These are phyloP conservation scores for Carterocephalus palaemon DNA, from an alignment of 2,888 invertebrate genomes.

Conservation along the genomic window DNA sequence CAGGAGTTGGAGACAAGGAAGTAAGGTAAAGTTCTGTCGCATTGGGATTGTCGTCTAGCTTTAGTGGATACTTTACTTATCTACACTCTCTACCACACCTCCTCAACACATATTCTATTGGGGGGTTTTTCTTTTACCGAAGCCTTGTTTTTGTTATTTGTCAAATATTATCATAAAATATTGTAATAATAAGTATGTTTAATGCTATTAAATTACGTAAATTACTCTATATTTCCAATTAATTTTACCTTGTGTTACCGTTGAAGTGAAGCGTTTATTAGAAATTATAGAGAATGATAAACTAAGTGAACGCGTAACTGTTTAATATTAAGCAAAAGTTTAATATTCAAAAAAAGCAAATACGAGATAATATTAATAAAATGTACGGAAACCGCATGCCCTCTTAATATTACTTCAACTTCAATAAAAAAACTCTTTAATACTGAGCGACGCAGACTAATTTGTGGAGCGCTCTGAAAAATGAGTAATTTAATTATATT, in stretches of 20 bases:
- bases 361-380: constrained; percentile 1
- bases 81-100: too few relatives aligned
- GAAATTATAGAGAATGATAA: neutral
- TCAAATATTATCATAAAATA: too few relatives aligned
- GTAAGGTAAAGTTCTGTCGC: too few relatives aligned
- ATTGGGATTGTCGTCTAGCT: too few relatives aligned
- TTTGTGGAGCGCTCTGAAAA: constrained; percentile 23
- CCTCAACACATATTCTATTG: too few relatives aligned
- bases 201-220: constrained; percentile 17
- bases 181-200: too few relatives aligned
- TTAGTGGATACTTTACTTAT: too few relatives aligned
- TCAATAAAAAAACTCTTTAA: constrained; percentile 12
- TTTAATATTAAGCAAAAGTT: neutral
- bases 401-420: neutral
- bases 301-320: neutral
- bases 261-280: neutral
- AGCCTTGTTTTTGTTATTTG: too few relatives aligned
- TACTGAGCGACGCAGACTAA: constrained; percentile 26
- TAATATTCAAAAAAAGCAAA: constrained; percentile 24
- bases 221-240: neutral
- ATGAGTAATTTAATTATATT: constrained; percentile 25
- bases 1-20: too few relatives aligned
- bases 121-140: too few relatives aligned
- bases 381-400: neutral
- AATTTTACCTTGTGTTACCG: neutral